These are phyloP conservation scores for Melopsittacus undulatus DNA, from an alignment of 2,797 vertebrate species.

Conservation along the genomic window DNA sequence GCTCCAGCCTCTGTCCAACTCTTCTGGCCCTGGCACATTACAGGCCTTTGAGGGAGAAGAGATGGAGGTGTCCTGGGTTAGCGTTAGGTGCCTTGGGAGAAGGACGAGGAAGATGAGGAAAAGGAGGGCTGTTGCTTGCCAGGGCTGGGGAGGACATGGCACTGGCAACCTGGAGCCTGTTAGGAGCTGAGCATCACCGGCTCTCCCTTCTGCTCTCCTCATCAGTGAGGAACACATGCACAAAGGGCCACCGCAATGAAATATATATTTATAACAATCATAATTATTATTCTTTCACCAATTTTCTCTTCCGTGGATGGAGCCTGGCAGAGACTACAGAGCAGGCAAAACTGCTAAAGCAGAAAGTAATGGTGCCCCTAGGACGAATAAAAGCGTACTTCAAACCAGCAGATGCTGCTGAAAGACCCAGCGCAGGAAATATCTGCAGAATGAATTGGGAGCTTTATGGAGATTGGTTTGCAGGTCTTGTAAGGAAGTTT, in stretches of 20 bases:
- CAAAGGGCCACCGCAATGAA: constrained; percentile 62
- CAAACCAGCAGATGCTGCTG: constrained; percentile 82
- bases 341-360: constrained; percentile 75
- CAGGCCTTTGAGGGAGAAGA: background rate
- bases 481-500: constrained; percentile 68
- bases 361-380: constrained; percentile 78
- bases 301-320: constrained; percentile 74
- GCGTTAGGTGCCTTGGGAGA: background rate
- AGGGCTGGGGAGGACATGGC: background rate
- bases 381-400: constrained; percentile 79
- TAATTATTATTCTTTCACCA: constrained; percentile 81
- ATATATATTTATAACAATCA: constrained; percentile 78
- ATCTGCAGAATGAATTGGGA: constrained; percentile 77
- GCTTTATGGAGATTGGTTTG: constrained; percentile 71
- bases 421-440: constrained; percentile 79
- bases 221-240: constrained; percentile 38
- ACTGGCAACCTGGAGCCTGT: background rate
- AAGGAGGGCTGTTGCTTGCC: background rate
- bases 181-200: background rate
- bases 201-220: constrained; percentile 65
- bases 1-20: no score
- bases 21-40: background rate
- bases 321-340: constrained; percentile 78
- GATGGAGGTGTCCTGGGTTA: background rate
- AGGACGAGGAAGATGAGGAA: background rate